Conservation (phyloP, 2,888 invertebrate genomes). For the Orthonevra nobilis region DNA sequence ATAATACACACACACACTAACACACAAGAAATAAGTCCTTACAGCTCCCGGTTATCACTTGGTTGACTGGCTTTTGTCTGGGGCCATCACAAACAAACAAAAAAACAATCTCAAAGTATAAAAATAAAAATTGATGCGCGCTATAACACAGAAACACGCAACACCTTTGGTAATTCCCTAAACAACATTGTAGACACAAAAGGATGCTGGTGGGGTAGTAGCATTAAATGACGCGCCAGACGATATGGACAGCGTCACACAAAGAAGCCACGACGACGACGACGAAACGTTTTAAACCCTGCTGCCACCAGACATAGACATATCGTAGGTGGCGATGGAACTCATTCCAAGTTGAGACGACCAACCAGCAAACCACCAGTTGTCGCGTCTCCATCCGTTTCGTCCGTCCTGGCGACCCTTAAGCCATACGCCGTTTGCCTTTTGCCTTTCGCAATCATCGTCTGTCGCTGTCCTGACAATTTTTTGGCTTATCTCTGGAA, state of each 20-base stretch:
- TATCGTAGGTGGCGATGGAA: constrained; percentile 5
- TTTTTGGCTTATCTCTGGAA: constrained; percentile 41
- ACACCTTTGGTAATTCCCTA: constrained; percentile 40
- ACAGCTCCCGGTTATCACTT: constrained; percentile 7
- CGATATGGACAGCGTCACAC: not conserved
- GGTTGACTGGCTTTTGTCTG: constrained; percentile 51
- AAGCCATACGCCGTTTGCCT: no score
- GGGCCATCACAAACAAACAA: constrained; percentile 18
- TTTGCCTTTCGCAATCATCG: constrained; percentile 25
- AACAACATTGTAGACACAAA: constrained; percentile 3
- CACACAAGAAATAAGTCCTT: constrained; percentile 3
- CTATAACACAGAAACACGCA: constrained; percentile 23
- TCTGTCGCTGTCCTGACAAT: constrained; percentile 27
- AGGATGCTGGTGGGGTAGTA: not conserved
- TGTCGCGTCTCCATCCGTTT: constrained; percentile 33
- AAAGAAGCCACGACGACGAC: constrained; percentile 11
- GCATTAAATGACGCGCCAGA: constrained; percentile 27
- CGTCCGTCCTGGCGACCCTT: constrained; percentile 17
- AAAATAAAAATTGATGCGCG: constrained; percentile 8
- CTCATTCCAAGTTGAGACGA: constrained; percentile 7
- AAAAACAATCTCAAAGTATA: no score
- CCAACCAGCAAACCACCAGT: constrained; percentile 16
- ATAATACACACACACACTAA: not conserved
- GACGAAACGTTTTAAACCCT: constrained; percentile 26
- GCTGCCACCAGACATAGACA: constrained; percentile 7